phyloP scores from a whole-genome alignment of 2,888 invertebrate genomes.

The Epinotia demarniana region DNA sequence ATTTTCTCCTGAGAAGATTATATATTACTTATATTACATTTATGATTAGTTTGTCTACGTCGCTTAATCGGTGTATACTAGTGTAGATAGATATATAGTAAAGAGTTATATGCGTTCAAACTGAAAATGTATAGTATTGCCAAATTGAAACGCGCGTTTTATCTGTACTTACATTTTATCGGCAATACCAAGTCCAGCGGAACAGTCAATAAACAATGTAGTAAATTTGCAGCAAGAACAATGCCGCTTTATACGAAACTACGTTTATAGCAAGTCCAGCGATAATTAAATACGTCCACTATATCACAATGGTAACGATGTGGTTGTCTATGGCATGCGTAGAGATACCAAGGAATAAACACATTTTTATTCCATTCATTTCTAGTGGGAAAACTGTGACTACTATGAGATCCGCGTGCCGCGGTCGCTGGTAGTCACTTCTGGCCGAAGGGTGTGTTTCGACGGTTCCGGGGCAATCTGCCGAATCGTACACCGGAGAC shows the following conservation, averaged over 20 bases:
- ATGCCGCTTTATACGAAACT: conserved; percentile 10
- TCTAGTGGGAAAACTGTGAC: not conserved
- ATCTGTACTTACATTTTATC: conserved; percentile 29
- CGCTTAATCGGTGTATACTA: not conserved
- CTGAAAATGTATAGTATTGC: not conserved
- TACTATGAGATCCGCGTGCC: no score
- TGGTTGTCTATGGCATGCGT: not conserved
- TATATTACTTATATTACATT: no score
- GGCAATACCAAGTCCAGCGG: conserved; percentile 3
- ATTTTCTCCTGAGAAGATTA: no score
- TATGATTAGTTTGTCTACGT: no score
- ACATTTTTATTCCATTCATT: conserved; percentile 1
- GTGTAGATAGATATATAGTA: not conserved
- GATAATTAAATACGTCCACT: conserved; percentile 3
- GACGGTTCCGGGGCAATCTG: no score
- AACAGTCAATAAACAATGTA: conserved; percentile 18
- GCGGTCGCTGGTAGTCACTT: no score
- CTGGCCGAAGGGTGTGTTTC: no score
- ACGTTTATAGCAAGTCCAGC: conserved; percentile 1
- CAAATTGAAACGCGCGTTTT: not conserved
- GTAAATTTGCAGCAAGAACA: conserved; percentile 24
- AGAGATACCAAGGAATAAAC: not conserved
- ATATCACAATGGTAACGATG: conserved; percentile 2
- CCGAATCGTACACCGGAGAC: no score
- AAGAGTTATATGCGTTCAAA: not conserved